Conservation (phyloP, 2,888 invertebrate genomes). For the Hecatera dysodea region DNA sequence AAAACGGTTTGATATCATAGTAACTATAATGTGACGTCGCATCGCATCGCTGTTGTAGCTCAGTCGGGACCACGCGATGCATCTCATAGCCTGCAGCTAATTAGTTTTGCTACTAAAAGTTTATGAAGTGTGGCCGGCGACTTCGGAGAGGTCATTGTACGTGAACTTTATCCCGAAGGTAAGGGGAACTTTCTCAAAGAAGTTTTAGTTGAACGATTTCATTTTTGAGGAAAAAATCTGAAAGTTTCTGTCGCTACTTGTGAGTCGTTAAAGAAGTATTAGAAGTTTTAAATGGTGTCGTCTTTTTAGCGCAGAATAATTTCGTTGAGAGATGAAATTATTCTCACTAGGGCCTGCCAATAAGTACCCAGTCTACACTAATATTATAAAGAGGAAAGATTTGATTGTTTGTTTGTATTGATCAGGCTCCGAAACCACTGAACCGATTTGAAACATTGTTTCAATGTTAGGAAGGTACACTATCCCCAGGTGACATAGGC, state of each 20-base stretch:
- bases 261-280: neutral
- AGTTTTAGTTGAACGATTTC: slow-evolving; percentile 27
- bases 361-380: no score
- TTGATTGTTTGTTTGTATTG: no score
- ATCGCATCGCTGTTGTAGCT: neutral
- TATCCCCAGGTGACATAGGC: no score
- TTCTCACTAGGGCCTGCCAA: no score
- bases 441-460: no score
- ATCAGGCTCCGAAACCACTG: no score
- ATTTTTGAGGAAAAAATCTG: slow-evolving; percentile 34
- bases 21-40: neutral
- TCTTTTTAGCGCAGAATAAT: neutral
- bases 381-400: no score
- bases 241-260: neutral
- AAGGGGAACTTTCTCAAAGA: slow-evolving; percentile 24
- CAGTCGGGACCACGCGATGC: slow-evolving; percentile 1
- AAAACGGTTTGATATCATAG: no score
- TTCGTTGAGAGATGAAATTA: no score
- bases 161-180: slow-evolving; percentile 3
- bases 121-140: slow-evolving; percentile 27
- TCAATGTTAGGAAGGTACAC: no score
- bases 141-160: slow-evolving; percentile 10
- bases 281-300: neutral
- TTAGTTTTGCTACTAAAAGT: slow-evolving; percentile 44
- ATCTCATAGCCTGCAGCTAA: slow-evolving; percentile 43